Evolutionary conservation across 2,888 invertebrate genomes (phyloP).

Genomic region (Patella pellucida): DNA sequence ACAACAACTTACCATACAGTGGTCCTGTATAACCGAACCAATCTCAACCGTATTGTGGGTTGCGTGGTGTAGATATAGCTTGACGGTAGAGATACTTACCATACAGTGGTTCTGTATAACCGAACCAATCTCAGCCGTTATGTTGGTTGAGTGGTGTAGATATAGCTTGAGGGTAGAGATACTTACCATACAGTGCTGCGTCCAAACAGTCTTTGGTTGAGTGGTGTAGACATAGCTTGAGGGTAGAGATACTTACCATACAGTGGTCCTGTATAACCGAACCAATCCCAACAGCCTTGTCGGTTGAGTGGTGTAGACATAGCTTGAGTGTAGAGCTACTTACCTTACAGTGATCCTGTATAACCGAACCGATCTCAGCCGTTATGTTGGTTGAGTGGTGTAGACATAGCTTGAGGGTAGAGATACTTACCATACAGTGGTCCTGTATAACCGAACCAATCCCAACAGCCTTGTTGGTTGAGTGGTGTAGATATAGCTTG

Average conservation of each 20-base stretch:
- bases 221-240: conserved; percentile 34
- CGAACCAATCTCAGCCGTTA: conserved; percentile 51
- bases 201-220: conserved; percentile 48
- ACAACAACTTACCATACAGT: too few relatives aligned
- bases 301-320: conserved; percentile 29
- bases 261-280: conserved; percentile 38
- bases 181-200: conserved; percentile 41
- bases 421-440: conserved; percentile 40
- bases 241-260: conserved; percentile 45
- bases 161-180: background rate
- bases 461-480: conserved; percentile 48
- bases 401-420: background rate
- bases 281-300: conserved; percentile 50
- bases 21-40: too few relatives aligned
- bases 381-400: conserved; percentile 32
- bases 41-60: too few relatives aligned
- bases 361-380: conserved; percentile 53
- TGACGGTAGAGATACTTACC: conserved; percentile 38
- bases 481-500: conserved; percentile 33
- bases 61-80: too few relatives aligned
- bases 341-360: conserved; percentile 38
- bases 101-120: conserved; percentile 36
- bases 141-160: conserved; percentile 27
- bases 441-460: too few relatives aligned
- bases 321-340: conserved; percentile 52